phyloP scores from a whole-genome alignment of 2,113 vertebrate species.

The Thermophis baileyi region DNA sequence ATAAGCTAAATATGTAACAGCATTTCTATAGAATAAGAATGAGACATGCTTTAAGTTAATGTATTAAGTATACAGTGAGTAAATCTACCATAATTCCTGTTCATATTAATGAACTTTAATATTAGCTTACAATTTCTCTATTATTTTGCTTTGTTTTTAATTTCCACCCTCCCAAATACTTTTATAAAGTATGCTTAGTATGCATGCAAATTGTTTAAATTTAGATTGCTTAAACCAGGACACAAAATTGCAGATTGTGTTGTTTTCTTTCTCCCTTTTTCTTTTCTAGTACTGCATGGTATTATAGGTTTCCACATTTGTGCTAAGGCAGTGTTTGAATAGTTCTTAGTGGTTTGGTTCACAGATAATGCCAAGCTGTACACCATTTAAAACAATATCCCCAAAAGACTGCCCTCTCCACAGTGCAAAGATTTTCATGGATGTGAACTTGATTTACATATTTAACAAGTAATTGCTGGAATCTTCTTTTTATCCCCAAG shows the following conservation, averaged over 20 bases:
- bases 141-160: not conserved
- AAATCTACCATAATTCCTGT: not conserved
- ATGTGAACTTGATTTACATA: conserved; percentile 26
- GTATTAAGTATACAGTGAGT: not conserved
- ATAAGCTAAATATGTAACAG: not conserved
- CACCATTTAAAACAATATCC: not conserved
- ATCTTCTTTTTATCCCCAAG: not conserved
- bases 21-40: not conserved
- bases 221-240: not conserved
- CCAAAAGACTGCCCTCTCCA: not conserved
- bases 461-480: conserved; percentile 34
- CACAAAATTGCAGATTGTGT: not conserved
- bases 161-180: not conserved
- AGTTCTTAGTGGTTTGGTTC: not conserved
- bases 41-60: not conserved
- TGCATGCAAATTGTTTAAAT: not conserved
- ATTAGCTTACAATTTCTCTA: not conserved
- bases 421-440: not conserved
- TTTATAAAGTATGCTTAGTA: not conserved
- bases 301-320: accelerated
- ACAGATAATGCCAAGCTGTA: not conserved
- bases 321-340: not conserved
- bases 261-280: not conserved
- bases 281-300: not conserved
- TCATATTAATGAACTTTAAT: not conserved